Conservation (phyloP, 2,888 invertebrate species). For the Vanessa cardui region DNA sequence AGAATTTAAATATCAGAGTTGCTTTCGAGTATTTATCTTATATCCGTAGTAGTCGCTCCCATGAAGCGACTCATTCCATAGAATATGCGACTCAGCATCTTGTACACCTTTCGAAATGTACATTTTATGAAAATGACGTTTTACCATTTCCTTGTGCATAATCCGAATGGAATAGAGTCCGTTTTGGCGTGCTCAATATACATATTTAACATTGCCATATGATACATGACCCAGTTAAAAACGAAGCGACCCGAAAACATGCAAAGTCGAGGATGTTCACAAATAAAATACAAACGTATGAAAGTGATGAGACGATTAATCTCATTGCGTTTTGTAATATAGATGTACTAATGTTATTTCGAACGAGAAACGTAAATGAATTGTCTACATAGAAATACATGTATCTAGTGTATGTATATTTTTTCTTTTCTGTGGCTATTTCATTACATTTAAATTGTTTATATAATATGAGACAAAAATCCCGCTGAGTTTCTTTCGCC, state of each 20-base stretch:
- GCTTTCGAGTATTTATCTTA: not conserved
- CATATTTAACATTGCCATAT: constrained; percentile 18
- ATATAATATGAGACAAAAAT: too few species aligned
- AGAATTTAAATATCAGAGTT: not conserved
- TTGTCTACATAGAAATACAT: too few species aligned
- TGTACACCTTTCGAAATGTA: constrained; percentile 35
- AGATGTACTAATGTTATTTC: not conserved
- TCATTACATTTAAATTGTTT: too few species aligned
- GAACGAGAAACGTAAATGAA: too few species aligned
- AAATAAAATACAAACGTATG: constrained; percentile 38
- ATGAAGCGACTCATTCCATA: constrained; percentile 25
- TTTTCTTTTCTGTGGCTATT: too few species aligned
- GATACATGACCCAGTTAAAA: constrained; percentile 37
- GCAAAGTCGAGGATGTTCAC: constrained; percentile 31
- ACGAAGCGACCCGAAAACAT: constrained; percentile 36
- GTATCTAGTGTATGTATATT: too few species aligned
- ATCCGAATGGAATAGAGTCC: constrained; percentile 3
- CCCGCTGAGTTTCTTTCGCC: too few species aligned
- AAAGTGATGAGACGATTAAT: constrained; percentile 35
- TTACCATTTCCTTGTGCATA: not conserved
- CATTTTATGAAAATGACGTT: constrained; percentile 30
- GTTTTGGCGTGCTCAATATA: constrained; percentile 14
- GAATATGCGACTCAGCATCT: constrained; percentile 33
- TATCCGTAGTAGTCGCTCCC: constrained; percentile 14
- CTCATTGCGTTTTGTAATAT: constrained; percentile 1